phyloP scores from a whole-genome alignment of 1,140 invertebrate species.

The Aphis craccivora region DNA sequence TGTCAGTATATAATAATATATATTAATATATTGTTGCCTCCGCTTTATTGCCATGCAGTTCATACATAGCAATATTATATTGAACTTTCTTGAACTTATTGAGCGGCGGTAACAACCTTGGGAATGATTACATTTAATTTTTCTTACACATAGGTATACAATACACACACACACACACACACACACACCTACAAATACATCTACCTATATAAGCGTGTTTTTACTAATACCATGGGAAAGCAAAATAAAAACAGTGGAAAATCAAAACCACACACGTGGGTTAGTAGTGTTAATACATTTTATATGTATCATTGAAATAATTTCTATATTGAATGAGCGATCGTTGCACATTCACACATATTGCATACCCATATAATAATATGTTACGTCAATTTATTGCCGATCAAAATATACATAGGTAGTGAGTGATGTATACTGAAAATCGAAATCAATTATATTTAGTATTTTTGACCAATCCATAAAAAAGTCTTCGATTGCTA shows the following conservation, averaged over 20 bases:
- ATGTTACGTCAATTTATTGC: not conserved
- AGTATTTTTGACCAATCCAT: not conserved
- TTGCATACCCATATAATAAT: not conserved
- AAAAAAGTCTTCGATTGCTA: not conserved
- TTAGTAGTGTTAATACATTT: not conserved
- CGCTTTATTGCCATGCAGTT: not conserved
- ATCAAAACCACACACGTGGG: not conserved
- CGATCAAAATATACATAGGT: not conserved
- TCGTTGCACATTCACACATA: not conserved
- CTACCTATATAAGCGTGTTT: not conserved
- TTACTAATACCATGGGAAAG: constrained; percentile 22
- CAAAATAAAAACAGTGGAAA: not conserved
- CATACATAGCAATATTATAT: not conserved
- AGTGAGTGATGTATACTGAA: not conserved
- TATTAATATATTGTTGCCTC: not conserved
- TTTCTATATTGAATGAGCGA: not conserved
- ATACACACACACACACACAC: not conserved
- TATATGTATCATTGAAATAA: constrained; percentile 1
- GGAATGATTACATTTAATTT: constrained; percentile 26
- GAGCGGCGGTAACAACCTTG: constrained; percentile 7
- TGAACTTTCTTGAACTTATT: constrained; percentile 47
- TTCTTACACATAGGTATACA: no score
- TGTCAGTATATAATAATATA: not conserved
- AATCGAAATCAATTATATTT: not conserved
- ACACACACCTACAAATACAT: not conserved